Conservation (phyloP, 2,797 vertebrate species). For the Aldrovandia affinis region DNA sequence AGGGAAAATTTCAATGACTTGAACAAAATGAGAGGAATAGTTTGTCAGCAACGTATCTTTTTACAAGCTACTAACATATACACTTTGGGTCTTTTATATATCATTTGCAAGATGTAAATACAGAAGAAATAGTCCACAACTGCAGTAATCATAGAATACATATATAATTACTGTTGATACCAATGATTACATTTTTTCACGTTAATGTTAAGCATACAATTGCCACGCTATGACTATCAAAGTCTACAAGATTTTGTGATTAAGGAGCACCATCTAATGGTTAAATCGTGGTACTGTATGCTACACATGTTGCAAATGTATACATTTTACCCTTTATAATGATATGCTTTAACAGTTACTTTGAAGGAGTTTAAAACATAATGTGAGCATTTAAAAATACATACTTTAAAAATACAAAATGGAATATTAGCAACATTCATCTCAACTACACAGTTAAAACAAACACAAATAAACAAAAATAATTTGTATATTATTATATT, state of each 20-base stretch:
- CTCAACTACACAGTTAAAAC: background rate
- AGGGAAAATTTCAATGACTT: too few species aligned
- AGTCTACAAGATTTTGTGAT: background rate
- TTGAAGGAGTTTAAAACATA: background rate
- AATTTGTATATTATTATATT: too few species aligned
- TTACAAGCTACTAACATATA: too few species aligned
- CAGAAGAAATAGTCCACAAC: too few species aligned
- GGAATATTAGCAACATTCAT: background rate
- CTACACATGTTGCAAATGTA: background rate
- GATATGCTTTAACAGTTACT: background rate
- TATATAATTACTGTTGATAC: too few species aligned
- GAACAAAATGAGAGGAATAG: too few species aligned
- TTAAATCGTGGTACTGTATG: background rate
- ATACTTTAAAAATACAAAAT: background rate
- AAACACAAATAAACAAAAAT: background rate
- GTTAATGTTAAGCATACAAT: too few species aligned
- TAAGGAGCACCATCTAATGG: background rate
- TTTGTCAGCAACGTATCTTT: too few species aligned
- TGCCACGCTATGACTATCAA: background rate
- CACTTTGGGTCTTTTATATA: too few species aligned
- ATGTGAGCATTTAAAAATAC: background rate
- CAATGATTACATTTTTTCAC: too few species aligned
- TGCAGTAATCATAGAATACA: too few species aligned
- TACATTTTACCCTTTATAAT: background rate
- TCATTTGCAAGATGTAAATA: too few species aligned